These are phyloP conservation scores for Ianthella basta DNA, from an alignment of 37 sponge, comb jelly and placozoan genomes.

Conservation along the genomic window DNA sequence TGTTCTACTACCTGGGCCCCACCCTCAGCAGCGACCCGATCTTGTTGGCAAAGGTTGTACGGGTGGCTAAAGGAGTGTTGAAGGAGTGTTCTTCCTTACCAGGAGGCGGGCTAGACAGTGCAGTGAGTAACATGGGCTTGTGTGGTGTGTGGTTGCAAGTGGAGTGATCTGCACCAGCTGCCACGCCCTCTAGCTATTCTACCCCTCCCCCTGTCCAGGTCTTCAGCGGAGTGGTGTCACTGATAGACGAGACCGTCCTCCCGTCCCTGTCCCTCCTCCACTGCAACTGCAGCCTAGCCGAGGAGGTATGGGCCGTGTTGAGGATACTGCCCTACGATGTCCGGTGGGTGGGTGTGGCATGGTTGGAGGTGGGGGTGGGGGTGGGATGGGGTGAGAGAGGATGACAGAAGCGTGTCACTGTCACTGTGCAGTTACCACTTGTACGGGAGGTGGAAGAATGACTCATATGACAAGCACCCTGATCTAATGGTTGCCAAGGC, in stretches of 20 bases:
- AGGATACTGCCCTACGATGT: slow-evolving; percentile 83
- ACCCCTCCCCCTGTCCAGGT: neutral
- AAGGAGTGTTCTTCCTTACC: slow-evolving; percentile 59
- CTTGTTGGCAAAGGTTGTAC: slow-evolving; percentile 83
- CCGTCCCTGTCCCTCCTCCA: slow-evolving; percentile 88
- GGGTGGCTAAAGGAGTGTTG: slow-evolving; percentile 74
- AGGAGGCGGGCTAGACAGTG: slow-evolving; percentile 33
- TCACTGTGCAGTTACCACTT: slow-evolving; percentile 73
- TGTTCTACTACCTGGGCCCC: slow-evolving; percentile 79
- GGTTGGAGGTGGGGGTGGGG: neutral
- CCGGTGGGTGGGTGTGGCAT: slow-evolving; percentile 48
- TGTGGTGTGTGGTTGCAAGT: neutral
- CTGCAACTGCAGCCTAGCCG: slow-evolving; percentile 93
- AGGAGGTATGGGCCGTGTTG: slow-evolving; percentile 92
- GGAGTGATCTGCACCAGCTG: neutral
- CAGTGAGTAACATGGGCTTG: neutral
- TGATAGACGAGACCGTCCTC: slow-evolving; percentile 75
- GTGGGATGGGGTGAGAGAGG: neutral
- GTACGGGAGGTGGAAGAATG: slow-evolving; percentile 97
- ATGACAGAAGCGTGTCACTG: neutral
- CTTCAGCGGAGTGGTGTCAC: slow-evolving; percentile 49
- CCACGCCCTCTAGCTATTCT: too few species aligned
- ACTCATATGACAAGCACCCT: slow-evolving; percentile 70
- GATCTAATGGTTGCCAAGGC: slow-evolving; percentile 77
- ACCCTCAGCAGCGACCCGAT: slow-evolving; percentile 73